Evolutionary conservation across 2,888 invertebrate genomes (phyloP), one percentile per base, ranked within the genome.

Genomic region (Dexiosoma caninum): DNA sequence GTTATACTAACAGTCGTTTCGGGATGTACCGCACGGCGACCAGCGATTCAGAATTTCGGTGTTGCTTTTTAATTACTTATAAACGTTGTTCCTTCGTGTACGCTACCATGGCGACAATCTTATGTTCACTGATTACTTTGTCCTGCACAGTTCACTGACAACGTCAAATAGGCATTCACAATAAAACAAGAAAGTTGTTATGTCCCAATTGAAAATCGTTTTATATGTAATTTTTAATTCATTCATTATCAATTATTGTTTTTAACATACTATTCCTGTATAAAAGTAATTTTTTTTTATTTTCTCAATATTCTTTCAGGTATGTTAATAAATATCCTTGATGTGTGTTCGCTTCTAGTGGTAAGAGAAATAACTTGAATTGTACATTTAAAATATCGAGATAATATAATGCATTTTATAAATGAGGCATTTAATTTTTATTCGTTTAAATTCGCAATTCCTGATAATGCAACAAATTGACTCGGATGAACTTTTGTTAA

Each of bases 281-380:
- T 19, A 62, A 62, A 30, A 46, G 57, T 46, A 12, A 27, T 30
- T n/a, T 35, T 59, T n/a, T n/a, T 59, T 30, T 62, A 40, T 70
- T 70, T 57, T 64, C 49, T 62, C 62, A 14, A 37, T 77, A 62
- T 77, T 32, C 9, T 70, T 77, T 16, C 77, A 77, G 77, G 62
- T 77, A 77, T 40, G 49, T 57, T 40, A 32, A 49, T 64, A 16
- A 77, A 64, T 70, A 49, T 57, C 57, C 70, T 49, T 46, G 55
- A 46, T 59, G 19, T 70, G 23, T 60, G 27, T 6, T 60, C 5
- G 7, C 32, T 14, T 27, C 6, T 3, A 3, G 37, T 62, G 77
- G 77, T 70, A 64, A 77, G 70, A 64, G 70, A 53, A n/a, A n/a
- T n/a, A n/a, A 27, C 3, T 37, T 46, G 44, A 37, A 60, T 37